Conservation (phyloP, 2,113 vertebrate genomes). For the Mastomys natalensis region DNA sequence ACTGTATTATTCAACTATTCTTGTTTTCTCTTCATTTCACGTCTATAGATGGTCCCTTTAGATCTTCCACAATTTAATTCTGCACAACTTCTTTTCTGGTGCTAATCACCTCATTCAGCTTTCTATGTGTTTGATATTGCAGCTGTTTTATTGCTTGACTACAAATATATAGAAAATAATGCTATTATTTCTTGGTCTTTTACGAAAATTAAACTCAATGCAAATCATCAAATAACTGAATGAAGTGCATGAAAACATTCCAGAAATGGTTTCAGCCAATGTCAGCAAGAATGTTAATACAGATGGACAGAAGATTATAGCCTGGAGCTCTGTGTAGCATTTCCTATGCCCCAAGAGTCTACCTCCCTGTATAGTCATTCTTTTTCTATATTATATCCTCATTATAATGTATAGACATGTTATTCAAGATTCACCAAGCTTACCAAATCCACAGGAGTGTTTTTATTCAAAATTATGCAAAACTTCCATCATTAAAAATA, state of each 20-base stretch:
- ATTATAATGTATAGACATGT: background rate
- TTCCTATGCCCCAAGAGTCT: background rate
- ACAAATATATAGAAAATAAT: slow-evolving; percentile 11
- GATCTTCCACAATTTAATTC: slow-evolving; percentile 23
- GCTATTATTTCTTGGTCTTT: background rate
- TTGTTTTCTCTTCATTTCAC: background rate
- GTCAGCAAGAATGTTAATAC: background rate
- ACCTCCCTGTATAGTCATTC: background rate
- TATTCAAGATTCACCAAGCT: background rate
- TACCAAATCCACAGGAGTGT: background rate
- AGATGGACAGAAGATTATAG: background rate
- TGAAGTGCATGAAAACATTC: background rate
- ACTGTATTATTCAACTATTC: background rate
- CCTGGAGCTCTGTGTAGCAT: background rate
- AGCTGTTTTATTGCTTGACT: background rate
- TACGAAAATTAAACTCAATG: background rate
- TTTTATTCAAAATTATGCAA: slow-evolving; percentile 2
- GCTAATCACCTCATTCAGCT: background rate
- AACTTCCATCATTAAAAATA: background rate
- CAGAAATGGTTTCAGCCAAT: background rate
- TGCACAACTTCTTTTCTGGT: background rate
- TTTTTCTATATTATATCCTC: background rate
- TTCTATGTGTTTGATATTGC: background rate
- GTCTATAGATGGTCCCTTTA: background rate
- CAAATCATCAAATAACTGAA: background rate